Evolutionary conservation across 1,140 invertebrate genomes (phyloP), one percentile per base, ranked within the genome.

Genomic region (Odontomachus brunneus): DNA sequence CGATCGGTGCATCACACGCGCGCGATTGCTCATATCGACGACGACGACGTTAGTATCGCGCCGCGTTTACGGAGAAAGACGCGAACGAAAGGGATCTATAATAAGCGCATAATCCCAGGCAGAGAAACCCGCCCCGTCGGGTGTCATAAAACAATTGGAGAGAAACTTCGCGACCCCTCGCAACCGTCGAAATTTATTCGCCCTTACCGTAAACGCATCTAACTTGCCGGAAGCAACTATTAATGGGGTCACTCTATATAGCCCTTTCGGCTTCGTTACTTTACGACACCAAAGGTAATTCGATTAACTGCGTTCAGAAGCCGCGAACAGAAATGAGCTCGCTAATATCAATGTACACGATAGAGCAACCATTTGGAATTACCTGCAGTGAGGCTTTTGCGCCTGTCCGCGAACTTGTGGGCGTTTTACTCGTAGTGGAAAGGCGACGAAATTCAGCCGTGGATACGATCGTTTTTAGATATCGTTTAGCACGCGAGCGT

Each of bases 111-210:
- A 65, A 75, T 75, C 22, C 69, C 4, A 29, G 7, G 17, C 57
- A 49, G 62, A 76, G 83, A 69, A 83, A 63, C 38, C 29, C 84
- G 84, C 84, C 76, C 83, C 67, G 26, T 49, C 33, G 87, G 88
- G 85, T 82, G 29, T 78, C 87, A 67, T 89, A 89, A 89, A 89
- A 89, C 85, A 89, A 89, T 89, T 87, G 55, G 53, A 55, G 59
- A 85, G 87, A 89, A 83, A 89, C 88, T 84, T 71, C 29, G n/a
- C n/a, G 44, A 62, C 19, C 60, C n/a, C 53, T 82, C 44, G 48
- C 69, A 88, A 63, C 71, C 51, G 81, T 17, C 53, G 53, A 78
- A 89, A 88, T 84, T 89, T 87, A 83, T 82, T 87, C 49, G 22
- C 38, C 48, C 66, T 78, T 75, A 49, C 63, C 53, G 49, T 53